These are phyloP conservation scores for Loris lydekkerianus DNA, from an alignment of 2,797 vertebrate genomes.

Conservation along the genomic window DNA sequence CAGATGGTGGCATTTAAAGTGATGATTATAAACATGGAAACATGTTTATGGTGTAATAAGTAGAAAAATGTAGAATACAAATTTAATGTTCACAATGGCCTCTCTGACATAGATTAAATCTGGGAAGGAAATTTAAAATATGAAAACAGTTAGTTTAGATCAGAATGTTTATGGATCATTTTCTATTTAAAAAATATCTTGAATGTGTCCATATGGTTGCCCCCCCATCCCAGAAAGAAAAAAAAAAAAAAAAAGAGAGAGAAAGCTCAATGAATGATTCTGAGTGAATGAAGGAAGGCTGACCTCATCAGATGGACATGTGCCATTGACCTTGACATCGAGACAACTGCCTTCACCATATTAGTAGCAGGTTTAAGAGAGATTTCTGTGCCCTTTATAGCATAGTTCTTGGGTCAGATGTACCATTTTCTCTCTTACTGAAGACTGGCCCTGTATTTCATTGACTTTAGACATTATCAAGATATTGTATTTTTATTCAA, in stretches of 20 bases:
- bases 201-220: background rate
- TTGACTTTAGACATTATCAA: conserved; percentile 44
- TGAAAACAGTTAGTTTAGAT: conserved; percentile 27
- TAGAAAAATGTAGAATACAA: background rate
- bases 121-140: conserved; percentile 44
- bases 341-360: background rate
- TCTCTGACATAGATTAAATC: background rate
- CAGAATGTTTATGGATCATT: background rate
- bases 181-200: background rate
- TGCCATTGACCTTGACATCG: background rate
- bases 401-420: background rate
- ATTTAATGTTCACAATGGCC: background rate
- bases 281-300: conserved; percentile 16
- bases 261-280: conserved; percentile 23
- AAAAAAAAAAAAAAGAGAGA: background rate
- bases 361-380: conserved; percentile 1
- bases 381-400: background rate
- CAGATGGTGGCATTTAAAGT: background rate
- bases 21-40: conserved; percentile 20
- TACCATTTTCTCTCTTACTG: background rate
- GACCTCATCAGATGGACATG: background rate
- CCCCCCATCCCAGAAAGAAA: no score
- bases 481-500: conserved; percentile 35
- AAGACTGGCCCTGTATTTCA: conserved; percentile 30
- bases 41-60: background rate